Percentiles rank a stretch among this genome's conserved stretches.
Conservation (phyloP, 2,113 vertebrate species). For the Girardinichthys multiradiatus region DNA sequence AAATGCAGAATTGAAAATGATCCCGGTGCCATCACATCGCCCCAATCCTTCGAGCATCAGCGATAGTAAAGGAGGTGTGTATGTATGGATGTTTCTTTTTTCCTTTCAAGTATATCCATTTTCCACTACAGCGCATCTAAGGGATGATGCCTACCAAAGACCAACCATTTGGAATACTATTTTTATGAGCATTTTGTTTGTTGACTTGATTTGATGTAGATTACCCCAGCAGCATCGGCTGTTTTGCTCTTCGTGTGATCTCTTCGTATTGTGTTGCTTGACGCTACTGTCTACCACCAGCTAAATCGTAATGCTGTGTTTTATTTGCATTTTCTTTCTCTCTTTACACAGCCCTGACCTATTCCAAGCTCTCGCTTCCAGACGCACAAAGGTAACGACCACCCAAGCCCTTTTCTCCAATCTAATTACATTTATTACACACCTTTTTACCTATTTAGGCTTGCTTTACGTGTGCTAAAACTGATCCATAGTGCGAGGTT, state of each 20-base stretch:
- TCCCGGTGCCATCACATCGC: constrained; percentile 68
- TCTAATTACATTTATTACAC: constrained; percentile 24
- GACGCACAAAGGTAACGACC: constrained; percentile 70
- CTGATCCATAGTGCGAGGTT: not conserved
- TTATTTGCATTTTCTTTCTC: constrained; percentile 40
- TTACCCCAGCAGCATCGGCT: constrained; percentile 12
- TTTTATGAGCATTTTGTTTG: constrained; percentile 27
- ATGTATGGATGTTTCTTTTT: constrained; percentile 68
- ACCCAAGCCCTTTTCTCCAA: constrained; percentile 47
- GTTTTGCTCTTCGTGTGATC: constrained; percentile 36
- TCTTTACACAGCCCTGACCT: constrained; percentile 59
- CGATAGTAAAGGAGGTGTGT: constrained; percentile 72
- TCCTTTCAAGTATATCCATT: constrained; percentile 42
- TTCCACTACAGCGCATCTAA: constrained; percentile 47
- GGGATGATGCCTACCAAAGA: constrained; percentile 40
- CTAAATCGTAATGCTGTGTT: constrained; percentile 36
- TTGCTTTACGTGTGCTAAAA: not conserved
- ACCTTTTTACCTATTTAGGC: constrained; percentile 3
- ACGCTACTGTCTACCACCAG: constrained; percentile 27
- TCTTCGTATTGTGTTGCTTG: constrained; percentile 33
- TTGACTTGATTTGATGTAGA: constrained; percentile 21
- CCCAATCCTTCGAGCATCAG: constrained; percentile 68
- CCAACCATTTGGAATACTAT: constrained; percentile 49
- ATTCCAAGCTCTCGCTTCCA: constrained; percentile 52
- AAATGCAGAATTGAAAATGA: constrained; percentile 68